Evolutionary conservation across 2,888 invertebrate genomes (phyloP).

Genomic region (Platerodrilus igneus): DNA sequence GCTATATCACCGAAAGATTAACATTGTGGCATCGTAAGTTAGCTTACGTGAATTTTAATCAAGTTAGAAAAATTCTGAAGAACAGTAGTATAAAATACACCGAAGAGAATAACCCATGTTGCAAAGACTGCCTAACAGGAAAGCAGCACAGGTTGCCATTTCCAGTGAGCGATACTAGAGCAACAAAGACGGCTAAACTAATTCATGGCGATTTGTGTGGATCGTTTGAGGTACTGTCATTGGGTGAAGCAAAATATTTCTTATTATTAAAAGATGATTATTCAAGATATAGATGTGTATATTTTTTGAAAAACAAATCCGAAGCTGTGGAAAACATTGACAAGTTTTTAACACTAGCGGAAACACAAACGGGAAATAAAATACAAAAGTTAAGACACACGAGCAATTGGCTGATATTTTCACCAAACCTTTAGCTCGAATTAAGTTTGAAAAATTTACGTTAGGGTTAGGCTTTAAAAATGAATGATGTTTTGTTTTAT

Average conservation of each 20-base stretch:
- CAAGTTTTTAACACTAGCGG: too few species aligned
- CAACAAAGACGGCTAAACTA: conserved; percentile 1
- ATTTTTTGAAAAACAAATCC: too few species aligned
- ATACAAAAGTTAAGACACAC: too few species aligned
- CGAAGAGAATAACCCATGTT: conserved; percentile 2
- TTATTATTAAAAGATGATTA: conserved; percentile 28
- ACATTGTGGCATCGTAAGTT: conserved; percentile 2
- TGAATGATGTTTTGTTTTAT: too few species aligned
- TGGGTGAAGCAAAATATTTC: conserved; percentile 9
- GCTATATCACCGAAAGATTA: too few species aligned
- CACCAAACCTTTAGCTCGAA: too few species aligned
- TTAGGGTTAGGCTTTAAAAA: too few species aligned
- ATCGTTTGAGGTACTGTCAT: conserved; percentile 1
- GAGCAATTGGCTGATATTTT: too few species aligned
- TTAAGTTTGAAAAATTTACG: too few species aligned
- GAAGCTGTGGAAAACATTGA: too few species aligned
- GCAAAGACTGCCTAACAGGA: conserved; percentile 2
- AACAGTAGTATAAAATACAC: not conserved
- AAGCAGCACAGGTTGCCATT: conserved; percentile 7
- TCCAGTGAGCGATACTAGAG: conserved; percentile 4
- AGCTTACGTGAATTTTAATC: conserved; percentile 6
- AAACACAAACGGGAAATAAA: too few species aligned
- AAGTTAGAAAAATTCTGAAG: not conserved
- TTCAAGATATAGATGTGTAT: conserved; percentile 24
- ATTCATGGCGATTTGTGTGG: conserved; percentile 4